Evolutionary conservation across 2,797 vertebrate genomes (phyloP), one percentile per base, ranked within the genome.

Genomic region (Rhyacichthys aspro): DNA sequence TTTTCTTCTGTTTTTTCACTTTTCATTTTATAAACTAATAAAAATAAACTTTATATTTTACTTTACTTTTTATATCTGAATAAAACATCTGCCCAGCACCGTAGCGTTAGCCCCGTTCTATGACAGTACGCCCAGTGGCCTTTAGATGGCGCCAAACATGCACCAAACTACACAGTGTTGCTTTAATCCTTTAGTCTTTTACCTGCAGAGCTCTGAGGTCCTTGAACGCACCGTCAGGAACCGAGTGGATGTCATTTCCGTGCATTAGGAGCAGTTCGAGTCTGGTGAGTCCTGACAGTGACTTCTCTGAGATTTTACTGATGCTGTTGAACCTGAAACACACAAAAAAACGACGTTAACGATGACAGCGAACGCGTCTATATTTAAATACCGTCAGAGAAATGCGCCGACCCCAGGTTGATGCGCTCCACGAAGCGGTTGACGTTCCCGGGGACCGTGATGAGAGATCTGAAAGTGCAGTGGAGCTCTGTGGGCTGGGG

Each of bases 211-310:
- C 92, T 6, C 53, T 3, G 0, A 97, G 93, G 70, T 97, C 95
- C 62, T 79, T 90, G 77, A 98, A 91, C 15, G 82, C 93, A 15
- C 93, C 93, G 1, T 93, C 85, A 0, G 94, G 94, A 47, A 98
- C 88, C 28, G 61, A 86, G 55, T 94, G 90, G 50, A 98, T 90
- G 63, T 96, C 91, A 19, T 98, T 98, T n/a, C 96, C 95, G 18
- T 98, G 97, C 39, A 98, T 65, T 94, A 98, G 92, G 1, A 98
- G 94, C 5, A 96, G 87, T 81, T 98, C 94, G 68, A 98, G 68
- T 75, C 92, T 94, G 56, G 68, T 82, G 71, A 98, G 85, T 19
- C 93, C 95, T 9, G 84, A 75, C 70, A 98, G 92, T 0, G 95
- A 95, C 43, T 74, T 85, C n/a, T 91, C 91, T 0, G 90, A 86